A percentile compares a stretch with the other conserved stretches of the same genome.
These are phyloP conservation scores for Sarcophaga bullata DNA, from an alignment of 1,140 invertebrate species.

Conservation along the genomic window DNA sequence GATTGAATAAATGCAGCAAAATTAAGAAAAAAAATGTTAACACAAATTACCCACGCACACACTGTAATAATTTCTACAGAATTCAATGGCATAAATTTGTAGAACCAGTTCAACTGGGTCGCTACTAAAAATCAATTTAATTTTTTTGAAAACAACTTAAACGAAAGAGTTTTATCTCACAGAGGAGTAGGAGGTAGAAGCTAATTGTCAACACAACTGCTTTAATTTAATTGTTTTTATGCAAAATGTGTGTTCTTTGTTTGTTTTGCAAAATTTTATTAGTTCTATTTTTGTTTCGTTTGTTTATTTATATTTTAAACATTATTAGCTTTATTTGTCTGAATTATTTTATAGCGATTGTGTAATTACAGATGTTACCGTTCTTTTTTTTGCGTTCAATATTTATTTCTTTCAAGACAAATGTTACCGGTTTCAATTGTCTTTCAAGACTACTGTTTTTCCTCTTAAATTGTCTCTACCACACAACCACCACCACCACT, in stretches of 20 bases:
- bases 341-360: background rate
- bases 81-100: slow-evolving; percentile 2
- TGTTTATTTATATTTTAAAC: background rate
- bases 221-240: background rate
- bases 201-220: background rate
- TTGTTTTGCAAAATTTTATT: no score
- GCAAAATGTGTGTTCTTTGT: no score
- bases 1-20: background rate
- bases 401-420: no score
- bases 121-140: background rate
- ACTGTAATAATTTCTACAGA: background rate
- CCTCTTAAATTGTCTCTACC: background rate
- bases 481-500: background rate
- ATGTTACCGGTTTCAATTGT: slow-evolving; percentile 9
- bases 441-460: slow-evolving; percentile 7
- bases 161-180: no score
- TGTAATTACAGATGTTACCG: background rate
- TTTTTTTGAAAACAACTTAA: no score
- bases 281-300: background rate
- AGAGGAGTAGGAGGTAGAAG: no score
- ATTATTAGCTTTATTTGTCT: background rate
- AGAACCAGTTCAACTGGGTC: slow-evolving; percentile 12
- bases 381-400: background rate
- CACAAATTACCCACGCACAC: background rate
- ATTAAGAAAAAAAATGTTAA: background rate